Percentiles rank a stretch among this genome's conserved stretches.
Conservation (phyloP, 2,113 vertebrate species). For the Panthera tigris region DNA sequence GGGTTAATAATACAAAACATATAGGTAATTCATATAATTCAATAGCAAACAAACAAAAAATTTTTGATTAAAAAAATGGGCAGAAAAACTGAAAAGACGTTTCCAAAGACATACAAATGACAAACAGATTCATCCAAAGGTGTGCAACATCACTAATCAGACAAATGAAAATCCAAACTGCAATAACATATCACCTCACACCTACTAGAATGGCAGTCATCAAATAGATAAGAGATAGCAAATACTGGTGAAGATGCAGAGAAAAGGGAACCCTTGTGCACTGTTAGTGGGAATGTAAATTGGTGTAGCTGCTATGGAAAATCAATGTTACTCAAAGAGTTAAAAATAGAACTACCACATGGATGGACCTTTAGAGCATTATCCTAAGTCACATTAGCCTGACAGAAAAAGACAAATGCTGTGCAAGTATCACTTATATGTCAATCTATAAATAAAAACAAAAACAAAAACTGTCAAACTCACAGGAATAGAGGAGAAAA, state of each 20-base stretch:
- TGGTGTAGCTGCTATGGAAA: not conserved
- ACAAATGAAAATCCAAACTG: not conserved
- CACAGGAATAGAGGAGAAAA: not conserved
- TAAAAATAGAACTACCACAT: not conserved
- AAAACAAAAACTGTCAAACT: not conserved
- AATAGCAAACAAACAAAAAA: not conserved
- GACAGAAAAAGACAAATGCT: not conserved
- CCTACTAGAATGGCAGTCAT: not conserved
- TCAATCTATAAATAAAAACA: not conserved
- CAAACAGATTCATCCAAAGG: not conserved
- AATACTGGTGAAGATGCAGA: not conserved
- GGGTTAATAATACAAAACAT: not conserved
- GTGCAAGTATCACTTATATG: not conserved
- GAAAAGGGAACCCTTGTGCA: not conserved
- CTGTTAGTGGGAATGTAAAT: not conserved
- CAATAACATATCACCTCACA: not conserved
- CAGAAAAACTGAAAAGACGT: not conserved
- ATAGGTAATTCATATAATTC: not conserved
- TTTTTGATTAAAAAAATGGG: not conserved
- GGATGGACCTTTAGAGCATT: not conserved
- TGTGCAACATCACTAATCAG: not conserved
- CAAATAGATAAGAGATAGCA: not conserved
- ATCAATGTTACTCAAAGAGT: not conserved
- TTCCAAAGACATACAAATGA: not conserved
- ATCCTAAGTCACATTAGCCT: not conserved